phyloP scores from a whole-genome alignment of 2,888 invertebrate genomes.

The Vesta saturnalis region DNA sequence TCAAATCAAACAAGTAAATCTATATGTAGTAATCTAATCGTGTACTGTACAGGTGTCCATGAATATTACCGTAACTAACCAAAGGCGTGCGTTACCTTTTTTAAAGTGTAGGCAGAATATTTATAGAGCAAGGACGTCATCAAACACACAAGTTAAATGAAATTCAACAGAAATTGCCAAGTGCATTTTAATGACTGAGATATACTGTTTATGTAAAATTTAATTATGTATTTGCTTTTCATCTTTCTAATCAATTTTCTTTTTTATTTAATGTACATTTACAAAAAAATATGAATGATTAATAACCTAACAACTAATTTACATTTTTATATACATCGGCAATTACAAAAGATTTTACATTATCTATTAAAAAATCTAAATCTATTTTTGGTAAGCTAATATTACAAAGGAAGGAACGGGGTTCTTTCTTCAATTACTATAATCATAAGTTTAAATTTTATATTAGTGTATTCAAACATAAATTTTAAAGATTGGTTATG shows the following conservation, averaged over 20 bases:
- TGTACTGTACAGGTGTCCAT: constrained; percentile 57
- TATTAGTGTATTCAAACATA: not conserved
- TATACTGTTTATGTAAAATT: not conserved
- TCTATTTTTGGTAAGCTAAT: not conserved
- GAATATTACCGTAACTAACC: constrained; percentile 51
- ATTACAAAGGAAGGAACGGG: not conserved
- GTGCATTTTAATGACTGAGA: not conserved
- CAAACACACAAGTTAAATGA: not conserved
- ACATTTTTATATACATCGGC: not conserved
- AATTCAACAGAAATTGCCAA: not conserved
- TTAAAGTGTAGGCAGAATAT: constrained; percentile 53
- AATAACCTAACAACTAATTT: not conserved
- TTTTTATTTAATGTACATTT: not conserved
- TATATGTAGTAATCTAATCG: constrained; percentile 56
- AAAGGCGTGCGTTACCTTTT: constrained; percentile 50
- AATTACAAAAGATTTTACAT: not conserved
- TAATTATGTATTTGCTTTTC: not conserved
- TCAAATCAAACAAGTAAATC: constrained; percentile 54
- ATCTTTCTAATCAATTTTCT: not conserved
- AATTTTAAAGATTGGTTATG: no score
- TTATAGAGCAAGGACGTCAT: constrained; percentile 53
- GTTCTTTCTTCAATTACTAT: not conserved
- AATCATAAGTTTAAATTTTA: not conserved
- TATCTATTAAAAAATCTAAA: not conserved
- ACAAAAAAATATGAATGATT: not conserved